Base-by-base conservation (phyloP, 2,113 vertebrate species). In the Neotoma lepida region DNA sequence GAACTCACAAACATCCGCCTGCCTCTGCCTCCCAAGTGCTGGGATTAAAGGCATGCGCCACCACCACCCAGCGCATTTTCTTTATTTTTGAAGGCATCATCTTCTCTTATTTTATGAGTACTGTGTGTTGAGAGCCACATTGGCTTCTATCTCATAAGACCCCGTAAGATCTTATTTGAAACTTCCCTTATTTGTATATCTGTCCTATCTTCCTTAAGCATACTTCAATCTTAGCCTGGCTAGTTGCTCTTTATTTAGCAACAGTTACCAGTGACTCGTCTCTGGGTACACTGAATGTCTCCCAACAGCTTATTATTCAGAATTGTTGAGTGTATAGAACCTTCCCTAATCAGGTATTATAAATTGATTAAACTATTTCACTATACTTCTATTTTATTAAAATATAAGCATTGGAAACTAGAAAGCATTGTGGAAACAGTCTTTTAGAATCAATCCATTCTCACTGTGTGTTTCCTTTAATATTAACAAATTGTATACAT, bases 311-410 rank as follows among this genome's bases (percentile, higher is more conserved):
- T 33, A 44, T 80, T 54, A 8, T 88, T 84, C 35, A 80, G 8
- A 66, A n/a, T 22, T 30, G 1, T 18, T 58, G 17, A 44, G 2
- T 39, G 13, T 56, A 93, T 6, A 90, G 76, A 82, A 76, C 17
- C 1, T 61, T 78, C 5, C 9, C 39, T 7, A 13, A 17, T 22
- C 54, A 6, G 2, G 28, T 85, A 64, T 94, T 78, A 61, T 58
- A 84, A 88, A 35, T 39, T 61, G 9, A 86, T 44, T 44, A 26
- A 85, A 24, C 6, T 74, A 78, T 84, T 93, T 56, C 9, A 13
- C 54, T 84, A 91, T 71, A 86, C 61, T 63, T 9, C 0, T 49
- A 66, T 41, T 80, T 51, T 46, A 89, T 93, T 85, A 88, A 93
- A 92, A 94, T 81, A 49, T 1, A 70, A 89, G 35, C 10, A 51